Evolutionary conservation across 2,888 invertebrate species (phyloP), one percentile per base, ranked within the genome.

Genomic region (Emesis furor): DNA sequence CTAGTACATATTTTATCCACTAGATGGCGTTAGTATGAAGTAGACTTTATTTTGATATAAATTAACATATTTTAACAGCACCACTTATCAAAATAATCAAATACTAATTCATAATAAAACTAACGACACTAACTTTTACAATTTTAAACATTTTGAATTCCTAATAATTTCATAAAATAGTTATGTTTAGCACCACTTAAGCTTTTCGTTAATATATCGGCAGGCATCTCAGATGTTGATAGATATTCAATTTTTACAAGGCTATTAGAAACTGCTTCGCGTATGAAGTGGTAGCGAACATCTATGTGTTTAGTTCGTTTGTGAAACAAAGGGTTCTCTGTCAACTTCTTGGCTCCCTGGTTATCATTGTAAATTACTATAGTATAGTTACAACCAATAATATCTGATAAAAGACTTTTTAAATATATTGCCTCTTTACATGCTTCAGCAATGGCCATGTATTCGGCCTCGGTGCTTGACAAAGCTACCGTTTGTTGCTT

Each of bases 401-500:
- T 72, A 14, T 46, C 46, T 12, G 24, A 46, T 3, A 72, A 14
- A 5, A 46, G 30, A 12, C 30, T 71, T 30, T 1, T 71, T 3
- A 71, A 71, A 71, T 71, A 71, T 2, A 71, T 71, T 30, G 46
- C 71, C 39, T 71, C 39, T 39, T 37, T 37, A 39, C 39, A 42
- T 42, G 39, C 39, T 2, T 42, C 39, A 1, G 10, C 10, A 7
- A 71, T 7, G 3, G 30, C 46, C 71, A 71, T 71, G 14, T 71
- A 46, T 71, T 42, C 10, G 37, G 39, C 39, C 8, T 42, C 39
- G 1, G 39, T 10, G 10, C 39, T 42, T 2, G 39, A 42, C 10
- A 42, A 10, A 0, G 71, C 71, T 24, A 71, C 24, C 12, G 71
- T 71, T 1, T 4, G 42, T 3, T 71, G 71, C 14, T 71, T 73